A percentile compares a stretch with the other conserved stretches of the same genome.
Evolutionary conservation across 1,140 invertebrate genomes (phyloP).

Genomic region (Drosophila nasuta): DNA sequence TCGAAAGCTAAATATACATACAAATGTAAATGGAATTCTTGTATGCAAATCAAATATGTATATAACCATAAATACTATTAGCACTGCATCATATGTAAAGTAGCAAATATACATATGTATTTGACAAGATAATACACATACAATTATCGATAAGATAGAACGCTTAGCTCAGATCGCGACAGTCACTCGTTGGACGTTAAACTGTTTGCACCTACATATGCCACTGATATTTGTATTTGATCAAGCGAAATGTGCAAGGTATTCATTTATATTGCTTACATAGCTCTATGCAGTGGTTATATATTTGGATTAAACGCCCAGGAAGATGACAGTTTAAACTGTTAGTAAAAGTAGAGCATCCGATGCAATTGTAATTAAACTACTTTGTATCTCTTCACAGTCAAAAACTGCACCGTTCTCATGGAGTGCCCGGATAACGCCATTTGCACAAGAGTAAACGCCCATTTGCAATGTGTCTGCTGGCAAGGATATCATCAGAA

Average conservation of each 20-base stretch:
- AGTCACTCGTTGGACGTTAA: conserved; percentile 19
- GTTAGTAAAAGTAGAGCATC: conserved; percentile 17
- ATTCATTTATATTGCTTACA: conserved; percentile 32
- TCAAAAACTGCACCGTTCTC: conserved; percentile 30
- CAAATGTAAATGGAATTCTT: not conserved
- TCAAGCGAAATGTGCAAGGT: conserved; percentile 37
- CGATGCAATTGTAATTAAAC: not conserved
- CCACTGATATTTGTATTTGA: conserved; percentile 15
- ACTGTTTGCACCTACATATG: conserved; percentile 24
- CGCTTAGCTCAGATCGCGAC: conserved; percentile 1
- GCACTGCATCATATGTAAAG: not conserved
- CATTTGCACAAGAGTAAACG: conserved; percentile 30
- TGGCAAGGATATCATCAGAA: conserved; percentile 36
- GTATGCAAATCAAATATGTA: not conserved
- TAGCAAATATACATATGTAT: conserved; percentile 2
- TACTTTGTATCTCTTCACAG: conserved; percentile 8
- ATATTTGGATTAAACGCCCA: conserved; percentile 12
- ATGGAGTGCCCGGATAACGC: conserved; percentile 38
- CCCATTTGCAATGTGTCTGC: conserved; percentile 31
- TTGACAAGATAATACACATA: conserved; percentile 16
- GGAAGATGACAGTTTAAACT: not conserved
- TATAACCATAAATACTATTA: not conserved
- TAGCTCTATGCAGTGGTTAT: conserved; percentile 15
- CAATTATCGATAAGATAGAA: conserved; percentile 36
- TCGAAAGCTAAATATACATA: not conserved